Conservation (phyloP, 2,888 invertebrate genomes). For the Mechanitis messenoides region DNA sequence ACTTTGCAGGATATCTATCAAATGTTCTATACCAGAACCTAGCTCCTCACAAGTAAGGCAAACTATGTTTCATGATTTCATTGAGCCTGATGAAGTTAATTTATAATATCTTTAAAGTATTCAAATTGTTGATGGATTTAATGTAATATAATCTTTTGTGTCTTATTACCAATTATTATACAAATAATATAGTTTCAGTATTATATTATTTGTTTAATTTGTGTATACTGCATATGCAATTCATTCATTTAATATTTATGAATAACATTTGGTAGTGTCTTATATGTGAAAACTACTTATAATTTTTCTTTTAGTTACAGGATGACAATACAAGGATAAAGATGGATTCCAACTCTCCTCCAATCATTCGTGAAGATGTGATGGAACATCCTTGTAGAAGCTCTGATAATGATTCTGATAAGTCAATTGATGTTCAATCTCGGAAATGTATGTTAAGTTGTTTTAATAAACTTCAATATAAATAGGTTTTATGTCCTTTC, state of each 20-base stretch:
- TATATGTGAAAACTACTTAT: too few species aligned
- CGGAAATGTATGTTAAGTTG: constrained; percentile 57
- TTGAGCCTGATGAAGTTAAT: too few species aligned
- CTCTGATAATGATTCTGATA: constrained; percentile 54
- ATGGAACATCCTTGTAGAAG: constrained; percentile 35
- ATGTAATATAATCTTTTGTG: too few species aligned
- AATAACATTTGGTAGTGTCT: too few species aligned
- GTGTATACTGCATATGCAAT: too few species aligned
- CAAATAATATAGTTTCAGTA: too few species aligned
- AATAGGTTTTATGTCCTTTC: background rate
- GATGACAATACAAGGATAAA: constrained; percentile 49
- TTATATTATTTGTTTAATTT: too few species aligned
- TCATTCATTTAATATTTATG: background rate
- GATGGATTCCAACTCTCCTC: constrained; percentile 59
- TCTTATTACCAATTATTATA: too few species aligned
- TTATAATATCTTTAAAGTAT: too few species aligned
- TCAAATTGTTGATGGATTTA: too few species aligned
- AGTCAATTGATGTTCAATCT: constrained; percentile 60
- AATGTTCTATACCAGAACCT: constrained; percentile 55
- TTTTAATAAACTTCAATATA: background rate
- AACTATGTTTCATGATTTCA: background rate
- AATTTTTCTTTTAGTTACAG: constrained; percentile 13
- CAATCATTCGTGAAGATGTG: constrained; percentile 58
- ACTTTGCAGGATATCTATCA: constrained; percentile 65
- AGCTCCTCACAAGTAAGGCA: constrained; percentile 50